A percentile compares a stretch with the other conserved stretches of the same genome.
Evolutionary conservation across 2,888 invertebrate species (phyloP).

Genomic region (Bibio marci): DNA sequence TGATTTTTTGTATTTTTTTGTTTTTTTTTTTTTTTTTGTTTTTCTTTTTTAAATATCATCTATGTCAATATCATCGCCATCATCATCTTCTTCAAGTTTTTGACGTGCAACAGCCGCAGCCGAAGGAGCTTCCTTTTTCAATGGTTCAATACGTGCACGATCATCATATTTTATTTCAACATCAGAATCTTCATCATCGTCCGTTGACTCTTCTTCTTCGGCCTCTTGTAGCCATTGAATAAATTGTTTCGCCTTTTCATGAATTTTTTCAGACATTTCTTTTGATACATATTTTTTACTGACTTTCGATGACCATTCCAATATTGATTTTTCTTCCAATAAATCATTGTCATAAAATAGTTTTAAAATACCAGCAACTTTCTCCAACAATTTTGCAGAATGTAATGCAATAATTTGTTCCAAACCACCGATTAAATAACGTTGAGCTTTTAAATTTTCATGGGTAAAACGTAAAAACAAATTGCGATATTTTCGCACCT

Average conservation of each 20-base stretch:
- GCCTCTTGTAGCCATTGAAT: constrained; percentile 95
- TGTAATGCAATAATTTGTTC: constrained; percentile 81
- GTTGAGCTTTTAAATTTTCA: constrained; percentile 68
- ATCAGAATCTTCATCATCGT: constrained; percentile 52
- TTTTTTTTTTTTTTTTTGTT: too few relatives aligned
- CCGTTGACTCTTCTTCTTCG: constrained; percentile 80
- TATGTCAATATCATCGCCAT: constrained; percentile 74
- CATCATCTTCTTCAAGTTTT: constrained; percentile 42
- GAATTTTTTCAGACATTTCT: constrained; percentile 82
- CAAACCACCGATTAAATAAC: constrained; percentile 85
- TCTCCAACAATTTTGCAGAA: constrained; percentile 60
- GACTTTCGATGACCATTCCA: constrained; percentile 93
- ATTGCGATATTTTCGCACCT: constrained; percentile 60
- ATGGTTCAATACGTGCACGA: constrained; percentile 58
- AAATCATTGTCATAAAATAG: constrained; percentile 89
- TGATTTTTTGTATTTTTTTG: too few relatives aligned
- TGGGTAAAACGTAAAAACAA: constrained; percentile 68
- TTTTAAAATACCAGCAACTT: constrained; percentile 79
- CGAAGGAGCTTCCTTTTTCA: constrained; percentile 39
- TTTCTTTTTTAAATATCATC: constrained; percentile 61
- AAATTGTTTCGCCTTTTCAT: constrained; percentile 81
- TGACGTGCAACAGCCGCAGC: constrained; percentile 30
- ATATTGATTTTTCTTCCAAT: constrained; percentile 79
- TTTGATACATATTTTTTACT: constrained; percentile 87
- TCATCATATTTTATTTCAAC: constrained; percentile 77